Conservation (phyloP, 2,113 vertebrate species). For the Aleadryas rufinucha region DNA sequence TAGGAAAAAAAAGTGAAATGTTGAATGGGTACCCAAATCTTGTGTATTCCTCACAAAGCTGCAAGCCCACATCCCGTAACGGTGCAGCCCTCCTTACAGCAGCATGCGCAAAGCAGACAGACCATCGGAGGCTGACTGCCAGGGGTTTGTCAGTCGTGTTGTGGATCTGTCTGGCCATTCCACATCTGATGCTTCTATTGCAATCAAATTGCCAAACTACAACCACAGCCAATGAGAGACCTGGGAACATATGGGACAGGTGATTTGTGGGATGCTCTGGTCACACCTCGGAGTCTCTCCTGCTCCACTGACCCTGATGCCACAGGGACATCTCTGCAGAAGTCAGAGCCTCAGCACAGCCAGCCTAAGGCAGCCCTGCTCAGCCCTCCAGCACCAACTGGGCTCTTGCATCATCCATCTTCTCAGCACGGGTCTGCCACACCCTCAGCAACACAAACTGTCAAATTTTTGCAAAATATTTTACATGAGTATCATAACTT, state of each 20-base stretch:
- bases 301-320: not conserved
- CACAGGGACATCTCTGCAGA: not conserved
- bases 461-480: not conserved
- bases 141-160: fast-evolving
- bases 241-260: fast-evolving
- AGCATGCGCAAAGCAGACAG: not conserved
- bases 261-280: not conserved
- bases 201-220: not conserved
- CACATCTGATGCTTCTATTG: fast-evolving
- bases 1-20: too few relatives aligned
- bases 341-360: not conserved
- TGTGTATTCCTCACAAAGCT: not conserved
- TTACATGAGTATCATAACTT: not conserved
- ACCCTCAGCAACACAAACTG: not conserved
- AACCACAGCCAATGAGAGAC: fast-evolving
- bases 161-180: not conserved
- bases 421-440: not conserved
- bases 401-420: not conserved
- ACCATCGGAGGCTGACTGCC: not conserved
- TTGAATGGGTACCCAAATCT: fast-evolving
- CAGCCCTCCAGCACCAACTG: not conserved
- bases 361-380: not conserved
- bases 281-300: not conserved
- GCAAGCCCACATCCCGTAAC: too few relatives aligned
- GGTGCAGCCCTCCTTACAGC: not conserved